Percentiles rank a stretch among this genome's conserved stretches.
Evolutionary conservation across 2,888 invertebrate genomes (phyloP).

Genomic region (Gerosis bhagava): DNA sequence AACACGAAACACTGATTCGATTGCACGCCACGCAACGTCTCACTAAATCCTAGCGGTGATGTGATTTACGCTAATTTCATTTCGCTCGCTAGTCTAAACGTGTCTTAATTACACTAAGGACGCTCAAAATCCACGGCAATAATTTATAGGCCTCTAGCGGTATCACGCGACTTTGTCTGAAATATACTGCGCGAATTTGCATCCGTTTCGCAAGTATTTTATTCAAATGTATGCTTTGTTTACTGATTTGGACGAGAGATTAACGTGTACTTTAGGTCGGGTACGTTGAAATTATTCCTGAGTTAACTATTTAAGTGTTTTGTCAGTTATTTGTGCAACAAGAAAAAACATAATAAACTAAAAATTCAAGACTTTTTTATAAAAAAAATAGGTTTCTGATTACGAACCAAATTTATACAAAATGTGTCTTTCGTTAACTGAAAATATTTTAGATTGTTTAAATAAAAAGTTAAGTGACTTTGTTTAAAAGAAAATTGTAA

Average conservation of each 20-base stretch:
- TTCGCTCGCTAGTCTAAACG: slow-evolving; percentile 59
- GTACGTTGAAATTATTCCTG: slow-evolving; percentile 9
- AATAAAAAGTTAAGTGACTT: too few species aligned
- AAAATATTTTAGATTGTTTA: too few species aligned
- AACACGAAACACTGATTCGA: slow-evolving; percentile 72
- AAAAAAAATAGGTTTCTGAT: too few species aligned
- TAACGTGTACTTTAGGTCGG: too few species aligned
- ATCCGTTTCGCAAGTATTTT: slow-evolving; percentile 19
- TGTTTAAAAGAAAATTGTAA: too few species aligned
- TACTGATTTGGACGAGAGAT: slow-evolving; percentile 16
- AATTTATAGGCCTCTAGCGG: slow-evolving; percentile 37
- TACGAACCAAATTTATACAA: too few species aligned
- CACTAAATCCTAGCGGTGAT: slow-evolving; percentile 72
- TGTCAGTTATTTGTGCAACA: too few species aligned
- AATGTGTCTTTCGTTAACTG: too few species aligned
- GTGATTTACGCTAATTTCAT: slow-evolving; percentile 80
- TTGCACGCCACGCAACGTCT: slow-evolving; percentile 60
- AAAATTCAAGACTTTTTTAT: too few species aligned
- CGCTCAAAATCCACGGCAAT: slow-evolving; percentile 42
- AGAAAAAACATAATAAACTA: too few species aligned
- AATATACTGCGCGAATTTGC: slow-evolving; percentile 23
- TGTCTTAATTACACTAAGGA: slow-evolving; percentile 67
- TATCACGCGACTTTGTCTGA: slow-evolving; percentile 25
- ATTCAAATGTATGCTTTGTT: slow-evolving; percentile 21
- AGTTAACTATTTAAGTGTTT: too few species aligned